Percentiles rank a stretch among this genome's conserved stretches.
These are phyloP conservation scores for Nettapus auritus DNA, from an alignment of 2,113 vertebrate species.

Conservation along the genomic window DNA sequence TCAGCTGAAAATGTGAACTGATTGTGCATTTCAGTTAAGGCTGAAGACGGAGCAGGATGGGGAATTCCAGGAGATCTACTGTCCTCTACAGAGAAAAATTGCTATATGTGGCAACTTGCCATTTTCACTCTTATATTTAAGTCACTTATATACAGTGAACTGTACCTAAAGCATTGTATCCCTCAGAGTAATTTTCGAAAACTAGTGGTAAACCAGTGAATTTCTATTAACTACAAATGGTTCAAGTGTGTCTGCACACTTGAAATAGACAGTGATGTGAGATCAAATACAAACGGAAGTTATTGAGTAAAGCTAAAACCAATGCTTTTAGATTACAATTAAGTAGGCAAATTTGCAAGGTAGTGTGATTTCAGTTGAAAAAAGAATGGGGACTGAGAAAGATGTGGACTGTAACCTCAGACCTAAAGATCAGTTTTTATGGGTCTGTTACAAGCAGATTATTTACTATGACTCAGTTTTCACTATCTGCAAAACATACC, in stretches of 20 bases:
- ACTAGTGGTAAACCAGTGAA: not conserved
- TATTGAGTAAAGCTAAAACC: not conserved
- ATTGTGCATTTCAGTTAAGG: not conserved
- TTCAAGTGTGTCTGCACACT: not conserved
- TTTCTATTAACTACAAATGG: not conserved
- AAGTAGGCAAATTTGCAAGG: not conserved
- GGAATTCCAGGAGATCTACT: not conserved
- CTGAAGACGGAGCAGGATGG: not conserved
- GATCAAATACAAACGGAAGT: not conserved
- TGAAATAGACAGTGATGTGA: not conserved
- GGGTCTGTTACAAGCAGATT: not conserved
- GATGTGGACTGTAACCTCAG: not conserved
- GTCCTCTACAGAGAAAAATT: not conserved
- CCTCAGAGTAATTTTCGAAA: constrained; percentile 2
- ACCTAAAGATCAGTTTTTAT: not conserved
- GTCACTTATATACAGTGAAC: not conserved
- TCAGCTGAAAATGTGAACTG: not conserved
- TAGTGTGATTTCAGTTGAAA: not conserved
- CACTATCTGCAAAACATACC: not conserved
- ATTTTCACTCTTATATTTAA: not conserved
- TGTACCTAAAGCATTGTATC: not conserved
- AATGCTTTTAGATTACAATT: not conserved
- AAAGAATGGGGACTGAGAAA: not conserved
- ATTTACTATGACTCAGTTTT: constrained; percentile 9
- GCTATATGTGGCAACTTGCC: not conserved